These are phyloP conservation scores for Gobius niger DNA, from an alignment of 2,113 vertebrate species.

Conservation along the genomic window DNA sequence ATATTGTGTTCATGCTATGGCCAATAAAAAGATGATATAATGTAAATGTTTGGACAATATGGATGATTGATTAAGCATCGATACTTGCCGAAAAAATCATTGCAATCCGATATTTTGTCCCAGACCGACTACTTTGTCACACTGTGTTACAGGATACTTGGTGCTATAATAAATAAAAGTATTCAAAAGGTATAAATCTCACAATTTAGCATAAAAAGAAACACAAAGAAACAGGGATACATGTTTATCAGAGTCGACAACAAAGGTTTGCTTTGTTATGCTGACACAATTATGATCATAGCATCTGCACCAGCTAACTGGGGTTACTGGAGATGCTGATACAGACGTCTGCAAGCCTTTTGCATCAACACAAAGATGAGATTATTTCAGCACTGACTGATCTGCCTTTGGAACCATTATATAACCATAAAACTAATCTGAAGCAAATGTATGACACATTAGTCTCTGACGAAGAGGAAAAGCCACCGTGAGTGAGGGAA, in stretches of 20 bases:
- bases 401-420: slow-evolving; percentile 53
- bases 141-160: neutral
- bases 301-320: too few species aligned
- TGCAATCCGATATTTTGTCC: neutral
- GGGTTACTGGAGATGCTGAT: neutral
- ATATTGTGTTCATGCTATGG: too few species aligned
- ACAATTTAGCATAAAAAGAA: neutral
- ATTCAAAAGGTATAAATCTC: neutral
- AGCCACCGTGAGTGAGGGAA: slow-evolving; percentile 35
- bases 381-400: slow-evolving; percentile 46
- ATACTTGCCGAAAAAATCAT: too few species aligned
- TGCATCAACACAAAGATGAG: slow-evolving; percentile 40
- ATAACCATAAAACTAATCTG: slow-evolving; percentile 55
- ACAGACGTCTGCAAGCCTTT: slow-evolving; percentile 20
- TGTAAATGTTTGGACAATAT: too few species aligned
- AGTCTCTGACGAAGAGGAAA: slow-evolving; percentile 27
- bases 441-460: slow-evolving; percentile 29
- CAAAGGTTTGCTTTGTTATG: neutral
- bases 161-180: neutral
- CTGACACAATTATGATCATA: neutral
- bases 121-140: neutral
- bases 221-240: neutral
- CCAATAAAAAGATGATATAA: too few species aligned
- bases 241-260: neutral
- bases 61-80: too few species aligned